phyloP scores from a whole-genome alignment of 2,888 invertebrate species.

The Pristionchus exspectatus region DNA sequence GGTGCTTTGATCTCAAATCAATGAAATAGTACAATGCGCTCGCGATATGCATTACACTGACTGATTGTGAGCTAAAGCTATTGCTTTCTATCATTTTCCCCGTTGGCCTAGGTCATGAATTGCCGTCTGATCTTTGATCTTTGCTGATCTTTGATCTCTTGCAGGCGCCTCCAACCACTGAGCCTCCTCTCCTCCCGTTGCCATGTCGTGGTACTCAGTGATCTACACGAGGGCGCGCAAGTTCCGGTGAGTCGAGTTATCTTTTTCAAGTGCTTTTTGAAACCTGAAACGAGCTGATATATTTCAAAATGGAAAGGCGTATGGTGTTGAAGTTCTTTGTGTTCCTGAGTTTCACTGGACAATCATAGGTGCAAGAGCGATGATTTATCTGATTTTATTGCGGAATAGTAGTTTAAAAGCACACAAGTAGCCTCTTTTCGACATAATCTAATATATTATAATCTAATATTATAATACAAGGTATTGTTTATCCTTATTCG shows the following conservation, averaged over 20 bases:
- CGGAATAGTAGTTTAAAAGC: background rate
- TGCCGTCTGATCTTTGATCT: background rate
- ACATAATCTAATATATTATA: no score
- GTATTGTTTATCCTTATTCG: no score
- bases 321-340: no score
- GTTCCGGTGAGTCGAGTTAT: slow-evolving; percentile 32
- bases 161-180: background rate
- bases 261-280: background rate
- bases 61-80: background rate
- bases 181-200: background rate
- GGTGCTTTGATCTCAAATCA: no score
- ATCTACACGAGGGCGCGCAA: slow-evolving; percentile 70
- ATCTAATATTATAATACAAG: no score
- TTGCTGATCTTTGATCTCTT: background rate
- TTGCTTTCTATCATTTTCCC: background rate
- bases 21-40: no score
- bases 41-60: no score
- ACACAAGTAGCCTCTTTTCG: background rate
- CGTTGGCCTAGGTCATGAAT: background rate
- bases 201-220: slow-evolving; percentile 74
- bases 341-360: no score
- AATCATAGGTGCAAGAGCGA: no score
- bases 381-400: no score
- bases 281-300: no score
- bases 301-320: no score